phyloP scores from a whole-genome alignment of 2,888 invertebrate genomes.

The Andrena hattorfiana region DNA sequence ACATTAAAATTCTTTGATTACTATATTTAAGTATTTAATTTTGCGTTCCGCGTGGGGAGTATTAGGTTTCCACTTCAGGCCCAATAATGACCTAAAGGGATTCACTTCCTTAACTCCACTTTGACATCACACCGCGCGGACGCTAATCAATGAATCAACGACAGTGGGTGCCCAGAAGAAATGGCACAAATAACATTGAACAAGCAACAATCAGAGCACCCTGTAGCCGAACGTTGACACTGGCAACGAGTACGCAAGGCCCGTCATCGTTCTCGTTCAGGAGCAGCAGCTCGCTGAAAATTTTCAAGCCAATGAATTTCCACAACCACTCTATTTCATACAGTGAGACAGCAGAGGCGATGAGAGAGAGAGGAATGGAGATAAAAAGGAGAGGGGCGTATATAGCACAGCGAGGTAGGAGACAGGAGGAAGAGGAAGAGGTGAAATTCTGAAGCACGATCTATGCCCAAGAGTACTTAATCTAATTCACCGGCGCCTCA shows the following conservation, averaged over 20 bases:
- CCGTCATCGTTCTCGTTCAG: conserved; percentile 12
- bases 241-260: conserved; percentile 1
- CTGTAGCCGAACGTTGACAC: conserved; percentile 3
- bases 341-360: conserved; percentile 19
- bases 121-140: too few relatives aligned
- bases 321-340: conserved; percentile 37
- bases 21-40: too few relatives aligned
- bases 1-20: too few relatives aligned
- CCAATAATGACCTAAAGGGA: too few relatives aligned
- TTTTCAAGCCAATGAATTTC: conserved; percentile 63
- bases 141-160: too few relatives aligned
- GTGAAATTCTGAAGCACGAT: conserved; percentile 61
- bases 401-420: background rate
- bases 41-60: too few relatives aligned
- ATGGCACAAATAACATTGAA: background rate
- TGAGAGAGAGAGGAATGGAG: background rate
- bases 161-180: too few relatives aligned
- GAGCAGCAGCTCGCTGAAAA: conserved; percentile 27
- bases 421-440: conserved; percentile 18
- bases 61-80: too few relatives aligned
- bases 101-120: too few relatives aligned
- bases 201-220: background rate
- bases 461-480: conserved; percentile 68
- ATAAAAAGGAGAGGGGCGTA: background rate
- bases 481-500: conserved; percentile 66